Evolutionary conservation across 2,113 vertebrate species (phyloP), one percentile per base, ranked within the genome.

Genomic region (Pontoporia blainvillei): DNA sequence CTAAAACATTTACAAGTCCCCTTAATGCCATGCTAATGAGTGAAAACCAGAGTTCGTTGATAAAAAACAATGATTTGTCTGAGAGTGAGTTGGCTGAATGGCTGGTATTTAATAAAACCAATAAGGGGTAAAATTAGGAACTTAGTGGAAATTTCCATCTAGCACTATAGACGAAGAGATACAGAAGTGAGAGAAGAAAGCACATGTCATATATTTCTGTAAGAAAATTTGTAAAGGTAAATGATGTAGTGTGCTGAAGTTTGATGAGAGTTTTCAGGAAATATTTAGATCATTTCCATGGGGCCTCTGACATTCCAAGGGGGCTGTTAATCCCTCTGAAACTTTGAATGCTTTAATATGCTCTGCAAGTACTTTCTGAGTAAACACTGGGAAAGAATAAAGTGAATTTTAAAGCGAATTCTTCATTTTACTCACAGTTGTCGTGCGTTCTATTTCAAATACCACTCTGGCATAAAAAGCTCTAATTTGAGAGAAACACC

Each of bases 401-500:
- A 84, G 96, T 94, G 92, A 95, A 96, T 92, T 97, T 94, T 97
- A 96, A 96, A 97, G 92, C 14, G 41, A 96, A 94, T 96, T 89
- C 76, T 96, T 94, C 72, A 96, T 95, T 96, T 97, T 96, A 93
- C 91, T 96, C 88, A 78, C 91, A 57, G 72, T 94, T 96, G 93
- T 93, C 90, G 97, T 0, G 5, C 61, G 89, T 97, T 72, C 87
- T 91, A 79, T 95, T 96, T 97, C 93, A 94, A 97, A 97, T 86
- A 92, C 66, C 34, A 88, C 85, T 85, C 73, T 96, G 96, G 81
- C 90, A 97, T 94, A 49, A 91, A 96, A 90, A 94, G 93, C 94
- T 96, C 96, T 97, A 95, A 97, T 96, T 96, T 97, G 96, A 79
- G 93, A 95, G 91, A 90, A 97, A 94, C 17, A 85, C 71, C 90